Percentiles rank a stretch among this genome's conserved stretches.
Conservation (phyloP, 2,888 invertebrate genomes). For the Hyalella azteca region DNA sequence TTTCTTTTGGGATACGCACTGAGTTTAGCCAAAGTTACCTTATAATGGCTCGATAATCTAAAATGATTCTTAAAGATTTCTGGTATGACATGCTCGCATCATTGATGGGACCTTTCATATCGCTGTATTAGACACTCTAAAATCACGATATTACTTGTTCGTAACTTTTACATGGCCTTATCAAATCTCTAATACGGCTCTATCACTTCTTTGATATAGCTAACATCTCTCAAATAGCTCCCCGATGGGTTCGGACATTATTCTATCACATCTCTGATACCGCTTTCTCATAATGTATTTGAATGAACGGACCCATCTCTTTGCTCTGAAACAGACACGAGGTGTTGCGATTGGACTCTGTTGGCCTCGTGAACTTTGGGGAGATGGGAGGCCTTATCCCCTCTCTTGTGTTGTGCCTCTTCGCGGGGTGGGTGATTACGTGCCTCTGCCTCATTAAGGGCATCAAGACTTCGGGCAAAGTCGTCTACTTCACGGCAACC, state of each 20-base stretch:
- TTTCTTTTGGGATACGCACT: too few species aligned
- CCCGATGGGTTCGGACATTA: not conserved
- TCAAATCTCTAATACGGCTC: not conserved
- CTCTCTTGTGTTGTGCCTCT: constrained; percentile 61
- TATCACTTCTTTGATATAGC: not conserved
- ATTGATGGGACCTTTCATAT: too few species aligned
- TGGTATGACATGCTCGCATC: too few species aligned
- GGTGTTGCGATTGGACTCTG: constrained; percentile 40
- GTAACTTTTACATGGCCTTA: not conserved
- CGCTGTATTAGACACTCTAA: not conserved
- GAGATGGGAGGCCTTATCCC: constrained; percentile 61
- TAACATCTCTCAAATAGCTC: not conserved
- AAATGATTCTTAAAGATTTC: too few species aligned
- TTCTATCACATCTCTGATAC: not conserved
- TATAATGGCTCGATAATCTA: too few species aligned
- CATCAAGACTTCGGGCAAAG: constrained; percentile 62
- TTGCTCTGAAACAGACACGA: constrained; percentile 30
- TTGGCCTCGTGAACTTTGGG: constrained; percentile 58
- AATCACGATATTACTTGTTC: not conserved
- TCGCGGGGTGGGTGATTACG: constrained; percentile 61
- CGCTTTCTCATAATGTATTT: too few species aligned
- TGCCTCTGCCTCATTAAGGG: constrained; percentile 62
- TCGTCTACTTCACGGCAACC: constrained; percentile 70
- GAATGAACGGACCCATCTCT: not conserved
- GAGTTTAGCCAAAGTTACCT: too few species aligned